Percentiles rank a stretch among this genome's conserved stretches.
phyloP scores from a whole-genome alignment of 2,113 vertebrate genomes.

The Silurus asotus region DNA sequence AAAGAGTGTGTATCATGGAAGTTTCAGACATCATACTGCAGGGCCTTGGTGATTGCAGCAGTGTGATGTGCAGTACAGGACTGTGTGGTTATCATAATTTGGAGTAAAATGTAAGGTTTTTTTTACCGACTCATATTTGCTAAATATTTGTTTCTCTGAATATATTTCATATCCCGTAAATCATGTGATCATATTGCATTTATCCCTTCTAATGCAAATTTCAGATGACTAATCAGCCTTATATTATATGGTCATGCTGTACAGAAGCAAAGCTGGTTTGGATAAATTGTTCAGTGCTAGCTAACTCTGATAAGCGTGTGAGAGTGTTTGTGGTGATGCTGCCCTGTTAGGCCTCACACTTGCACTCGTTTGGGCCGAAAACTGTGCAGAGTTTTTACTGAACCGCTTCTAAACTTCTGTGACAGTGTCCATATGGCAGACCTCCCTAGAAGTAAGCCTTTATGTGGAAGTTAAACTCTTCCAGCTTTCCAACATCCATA shows the following conservation, averaged over 20 bases:
- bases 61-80: background rate
- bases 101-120: no score
- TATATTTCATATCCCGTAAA: no score
- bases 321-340: background rate
- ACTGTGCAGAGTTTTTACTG: background rate
- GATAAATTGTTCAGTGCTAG: background rate
- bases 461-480: constrained; percentile 44
- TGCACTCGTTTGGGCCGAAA: background rate
- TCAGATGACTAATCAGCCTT: background rate
- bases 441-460: constrained; percentile 27
- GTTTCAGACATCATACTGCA: background rate
- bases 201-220: no score
- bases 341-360: background rate
- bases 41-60: background rate
- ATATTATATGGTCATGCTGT: background rate
- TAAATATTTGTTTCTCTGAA: no score
- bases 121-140: no score
- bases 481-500: constrained; percentile 25
- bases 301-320: background rate
- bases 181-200: no score
- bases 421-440: constrained; percentile 39
- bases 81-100: no score
- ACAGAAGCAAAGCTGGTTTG: background rate
- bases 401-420: background rate
- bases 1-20: background rate